Percentiles rank a stretch among this genome's conserved stretches.
phyloP scores from a whole-genome alignment of 2,113 vertebrate genomes.

The Ranitomeya variabilis region DNA sequence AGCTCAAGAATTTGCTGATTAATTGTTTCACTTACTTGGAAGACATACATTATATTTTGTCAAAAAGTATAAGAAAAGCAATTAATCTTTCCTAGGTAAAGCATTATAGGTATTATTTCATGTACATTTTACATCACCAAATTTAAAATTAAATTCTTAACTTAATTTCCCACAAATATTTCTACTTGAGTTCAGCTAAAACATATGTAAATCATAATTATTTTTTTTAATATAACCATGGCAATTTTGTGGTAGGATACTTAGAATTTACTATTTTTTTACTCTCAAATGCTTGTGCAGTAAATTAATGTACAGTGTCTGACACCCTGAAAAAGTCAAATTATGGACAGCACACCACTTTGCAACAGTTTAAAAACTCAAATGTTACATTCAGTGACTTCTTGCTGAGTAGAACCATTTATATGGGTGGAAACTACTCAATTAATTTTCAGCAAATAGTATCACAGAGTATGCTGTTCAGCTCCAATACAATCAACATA shows the following conservation, averaged over 20 bases:
- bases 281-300: too few relatives aligned
- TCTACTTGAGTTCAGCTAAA: background rate
- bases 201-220: background rate
- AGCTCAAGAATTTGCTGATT: constrained; percentile 8
- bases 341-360: too few relatives aligned
- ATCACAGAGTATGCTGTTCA: too few relatives aligned
- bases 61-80: background rate
- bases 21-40: constrained; percentile 22
- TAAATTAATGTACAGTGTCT: too few relatives aligned
- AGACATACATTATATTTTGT: constrained; percentile 1
- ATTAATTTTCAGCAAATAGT: too few relatives aligned
- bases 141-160: background rate
- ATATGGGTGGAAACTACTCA: too few relatives aligned
- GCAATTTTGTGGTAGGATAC: background rate
- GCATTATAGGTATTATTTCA: background rate
- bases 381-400: too few relatives aligned
- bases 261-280: too few relatives aligned
- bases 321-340: too few relatives aligned
- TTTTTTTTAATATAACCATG: background rate
- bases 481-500: too few relatives aligned
- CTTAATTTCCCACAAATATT: background rate
- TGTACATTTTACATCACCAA: background rate
- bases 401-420: too few relatives aligned
- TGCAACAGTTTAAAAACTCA: too few relatives aligned
- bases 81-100: background rate